Conservation (phyloP, 2,797 vertebrate species). For the Sebastes variabilis region DNA sequence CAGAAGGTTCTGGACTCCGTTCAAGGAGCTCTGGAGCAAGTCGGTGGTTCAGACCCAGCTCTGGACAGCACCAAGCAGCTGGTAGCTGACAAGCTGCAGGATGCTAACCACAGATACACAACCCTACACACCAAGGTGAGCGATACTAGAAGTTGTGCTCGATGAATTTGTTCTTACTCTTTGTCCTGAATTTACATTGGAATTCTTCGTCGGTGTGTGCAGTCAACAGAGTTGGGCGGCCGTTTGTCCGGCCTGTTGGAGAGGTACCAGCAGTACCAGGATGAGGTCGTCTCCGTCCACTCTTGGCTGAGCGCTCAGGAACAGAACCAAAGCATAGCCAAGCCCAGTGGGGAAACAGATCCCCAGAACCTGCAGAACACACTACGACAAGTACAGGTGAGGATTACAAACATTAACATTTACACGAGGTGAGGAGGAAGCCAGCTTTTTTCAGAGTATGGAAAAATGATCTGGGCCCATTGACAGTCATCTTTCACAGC, state of each 20-base stretch:
- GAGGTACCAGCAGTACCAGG: constrained; percentile 94
- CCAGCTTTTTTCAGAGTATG: neutral
- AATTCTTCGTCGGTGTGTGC: neutral
- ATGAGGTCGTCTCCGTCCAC: constrained; percentile 85
- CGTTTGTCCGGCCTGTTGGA: constrained; percentile 88
- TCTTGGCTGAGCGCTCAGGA: constrained; percentile 90
- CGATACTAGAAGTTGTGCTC: fast-evolving
- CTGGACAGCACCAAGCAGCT: constrained; percentile 79
- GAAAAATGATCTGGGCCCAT: neutral
- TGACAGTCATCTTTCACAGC: neutral
- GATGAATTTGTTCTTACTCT: neutral
- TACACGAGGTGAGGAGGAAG: neutral
- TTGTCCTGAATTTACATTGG: neutral
- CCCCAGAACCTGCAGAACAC: constrained; percentile 87
- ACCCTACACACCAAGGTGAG: constrained; percentile 90
- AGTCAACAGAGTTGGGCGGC: constrained; percentile 90
- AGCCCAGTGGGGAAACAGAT: constrained; percentile 87
- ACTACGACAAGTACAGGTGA: constrained; percentile 88
- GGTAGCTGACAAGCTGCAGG: constrained; percentile 88
- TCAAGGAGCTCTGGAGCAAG: constrained; percentile 81
- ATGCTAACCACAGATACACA: constrained; percentile 89
- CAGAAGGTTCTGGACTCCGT: constrained; percentile 93
- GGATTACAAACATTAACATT: too few relatives aligned
- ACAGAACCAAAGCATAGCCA: constrained; percentile 80
- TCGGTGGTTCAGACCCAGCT: constrained; percentile 67